These are phyloP conservation scores for Xylocopa sonorina DNA, from an alignment of 1,140 invertebrate genomes.

Conservation along the genomic window DNA sequence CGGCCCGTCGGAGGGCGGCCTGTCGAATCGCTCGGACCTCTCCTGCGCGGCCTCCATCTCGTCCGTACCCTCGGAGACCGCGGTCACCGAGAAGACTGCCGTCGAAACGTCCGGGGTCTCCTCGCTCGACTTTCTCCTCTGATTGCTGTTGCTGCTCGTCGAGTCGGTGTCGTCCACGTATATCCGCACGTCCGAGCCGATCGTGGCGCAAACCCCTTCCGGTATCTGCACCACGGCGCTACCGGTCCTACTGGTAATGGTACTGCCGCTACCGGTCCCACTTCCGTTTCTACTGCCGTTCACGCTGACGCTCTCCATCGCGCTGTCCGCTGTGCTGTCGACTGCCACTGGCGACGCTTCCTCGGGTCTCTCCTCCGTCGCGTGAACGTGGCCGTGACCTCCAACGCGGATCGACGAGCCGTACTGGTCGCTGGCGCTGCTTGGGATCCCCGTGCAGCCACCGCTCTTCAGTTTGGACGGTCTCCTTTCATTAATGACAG, in stretches of 20 bases:
- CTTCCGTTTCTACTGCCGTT: conserved; percentile 1
- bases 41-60: conserved; percentile 22
- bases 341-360: conserved; percentile 32
- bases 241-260: not conserved
- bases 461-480: conserved; percentile 74
- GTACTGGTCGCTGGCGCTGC: conserved; percentile 50
- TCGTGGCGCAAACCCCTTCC: conserved; percentile 25
- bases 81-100: conserved; percentile 27
- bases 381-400: conserved; percentile 65
- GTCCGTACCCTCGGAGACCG: not conserved
- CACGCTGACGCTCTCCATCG: conserved; percentile 10
- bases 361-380: conserved; percentile 58
- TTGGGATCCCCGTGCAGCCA: conserved; percentile 25
- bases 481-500: conserved; percentile 78
- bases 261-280: not conserved
- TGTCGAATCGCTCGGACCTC: conserved; percentile 21
- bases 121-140: conserved; percentile 10
- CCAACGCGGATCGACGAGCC: conserved; percentile 4
- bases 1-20: conserved; percentile 14
- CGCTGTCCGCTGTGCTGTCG: conserved; percentile 42
- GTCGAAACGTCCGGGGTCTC: conserved; percentile 38
- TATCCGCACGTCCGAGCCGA: conserved; percentile 67
- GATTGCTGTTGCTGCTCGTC: conserved; percentile 63
- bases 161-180: conserved; percentile 74
- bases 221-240: conserved; percentile 46